phyloP scores from a whole-genome alignment of 2,797 vertebrate species.

The Epinephelus awoara region DNA sequence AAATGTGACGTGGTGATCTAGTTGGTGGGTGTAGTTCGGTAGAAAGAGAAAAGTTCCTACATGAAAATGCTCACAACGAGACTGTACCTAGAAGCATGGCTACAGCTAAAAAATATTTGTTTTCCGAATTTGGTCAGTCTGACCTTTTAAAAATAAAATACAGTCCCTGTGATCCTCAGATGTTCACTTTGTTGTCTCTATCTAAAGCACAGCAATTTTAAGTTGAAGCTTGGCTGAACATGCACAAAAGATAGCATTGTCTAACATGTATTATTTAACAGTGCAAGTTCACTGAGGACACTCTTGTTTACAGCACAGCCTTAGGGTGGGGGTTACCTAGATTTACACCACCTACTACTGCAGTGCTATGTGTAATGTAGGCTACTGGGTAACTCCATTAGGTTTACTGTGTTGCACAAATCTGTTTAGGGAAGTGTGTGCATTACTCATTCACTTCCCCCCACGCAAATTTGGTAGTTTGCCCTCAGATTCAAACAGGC shows the following conservation, averaged over 20 bases:
- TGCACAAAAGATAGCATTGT: slow-evolving; percentile 21
- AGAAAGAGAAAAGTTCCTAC: too few relatives aligned
- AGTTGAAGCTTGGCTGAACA: background rate
- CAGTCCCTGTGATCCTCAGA: background rate
- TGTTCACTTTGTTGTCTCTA: background rate
- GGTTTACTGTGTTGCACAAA: background rate
- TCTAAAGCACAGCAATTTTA: background rate
- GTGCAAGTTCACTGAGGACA: slow-evolving; percentile 42
- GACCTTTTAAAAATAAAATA: background rate
- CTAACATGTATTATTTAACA: slow-evolving; percentile 61
- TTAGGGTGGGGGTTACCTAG: slow-evolving; percentile 45
- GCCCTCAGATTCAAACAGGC: slow-evolving; percentile 30
- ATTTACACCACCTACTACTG: slow-evolving; percentile 55
- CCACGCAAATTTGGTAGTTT: slow-evolving; percentile 24
- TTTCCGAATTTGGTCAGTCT: background rate
- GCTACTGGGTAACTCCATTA: slow-evolving; percentile 2
- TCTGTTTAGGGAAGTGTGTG: slow-evolving; percentile 31
- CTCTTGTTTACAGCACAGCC: slow-evolving; percentile 62
- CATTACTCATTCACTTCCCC: slow-evolving; percentile 12
- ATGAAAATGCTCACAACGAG: too few relatives aligned
- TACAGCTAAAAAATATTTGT: background rate
- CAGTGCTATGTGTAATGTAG: slow-evolving; percentile 9
- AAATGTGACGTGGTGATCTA: too few relatives aligned
- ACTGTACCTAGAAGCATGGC: too few relatives aligned
- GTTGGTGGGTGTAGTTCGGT: too few relatives aligned